Evolutionary conservation across 2,113 vertebrate species (phyloP).

Genomic region (Plestiodon gilberti): DNA sequence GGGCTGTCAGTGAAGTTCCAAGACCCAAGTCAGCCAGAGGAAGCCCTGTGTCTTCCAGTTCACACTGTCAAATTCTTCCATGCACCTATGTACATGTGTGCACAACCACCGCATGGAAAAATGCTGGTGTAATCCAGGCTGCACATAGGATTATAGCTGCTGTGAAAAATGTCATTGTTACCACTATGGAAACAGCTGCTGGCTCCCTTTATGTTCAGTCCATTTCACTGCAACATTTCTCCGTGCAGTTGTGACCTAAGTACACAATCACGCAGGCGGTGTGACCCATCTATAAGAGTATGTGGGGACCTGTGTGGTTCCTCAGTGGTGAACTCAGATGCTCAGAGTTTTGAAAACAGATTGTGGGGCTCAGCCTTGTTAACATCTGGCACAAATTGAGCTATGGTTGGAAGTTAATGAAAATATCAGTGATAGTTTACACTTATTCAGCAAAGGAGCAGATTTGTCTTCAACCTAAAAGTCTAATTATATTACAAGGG

Average conservation of each 20-base stretch:
- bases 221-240: background rate
- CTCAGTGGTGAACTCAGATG: too few relatives aligned
- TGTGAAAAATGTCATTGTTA: background rate
- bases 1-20: too few relatives aligned
- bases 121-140: background rate
- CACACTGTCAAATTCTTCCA: background rate
- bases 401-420: background rate
- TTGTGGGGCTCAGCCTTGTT: background rate
- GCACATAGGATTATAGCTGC: background rate
- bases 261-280: background rate
- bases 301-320: background rate
- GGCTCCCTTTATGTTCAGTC: background rate
- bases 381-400: background rate
- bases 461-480: background rate
- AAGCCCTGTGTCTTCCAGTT: background rate
- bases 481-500: background rate
- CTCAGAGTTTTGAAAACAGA: too few relatives aligned
- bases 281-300: too few relatives aligned
- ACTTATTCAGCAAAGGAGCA: background rate
- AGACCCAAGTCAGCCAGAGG: background rate
- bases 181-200: background rate
- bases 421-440: background rate
- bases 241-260: background rate
- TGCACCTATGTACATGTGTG: background rate
- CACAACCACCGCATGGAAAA: background rate